Conservation (phyloP, 1,140 invertebrate genomes). For the Drosophila cardini region DNA sequence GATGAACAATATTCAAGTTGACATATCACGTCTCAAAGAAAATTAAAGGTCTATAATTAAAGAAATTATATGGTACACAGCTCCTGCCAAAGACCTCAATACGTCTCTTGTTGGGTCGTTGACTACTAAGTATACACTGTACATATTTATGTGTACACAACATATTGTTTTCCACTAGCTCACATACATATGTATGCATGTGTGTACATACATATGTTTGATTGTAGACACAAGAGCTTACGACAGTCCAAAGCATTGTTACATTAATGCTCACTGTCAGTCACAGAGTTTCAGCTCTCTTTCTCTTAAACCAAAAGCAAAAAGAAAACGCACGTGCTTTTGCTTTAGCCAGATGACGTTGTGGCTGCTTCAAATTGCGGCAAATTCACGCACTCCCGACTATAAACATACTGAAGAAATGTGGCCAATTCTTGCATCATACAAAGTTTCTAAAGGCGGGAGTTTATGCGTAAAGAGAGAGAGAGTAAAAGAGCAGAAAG, state of each 20-base stretch:
- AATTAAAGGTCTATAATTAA: neutral
- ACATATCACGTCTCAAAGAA: neutral
- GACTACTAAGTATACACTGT: slow-evolving; percentile 1
- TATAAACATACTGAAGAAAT: slow-evolving; percentile 56
- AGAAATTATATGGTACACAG: neutral
- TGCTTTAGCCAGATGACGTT: neutral
- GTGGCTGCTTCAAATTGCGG: neutral
- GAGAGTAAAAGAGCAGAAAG: neutral
- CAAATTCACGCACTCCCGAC: neutral
- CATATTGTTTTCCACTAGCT: neutral
- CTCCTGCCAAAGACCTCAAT: slow-evolving; percentile 3
- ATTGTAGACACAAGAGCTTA: slow-evolving; percentile 19
- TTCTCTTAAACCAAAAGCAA: slow-evolving; percentile 24
- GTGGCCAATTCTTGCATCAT: slow-evolving; percentile 66
- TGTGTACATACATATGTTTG: neutral
- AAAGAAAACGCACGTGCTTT: slow-evolving; percentile 18
- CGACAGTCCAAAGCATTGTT: neutral
- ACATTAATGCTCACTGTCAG: slow-evolving; percentile 5
- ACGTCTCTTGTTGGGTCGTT: slow-evolving; percentile 7
- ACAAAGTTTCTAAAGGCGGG: slow-evolving; percentile 20
- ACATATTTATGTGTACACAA: neutral
- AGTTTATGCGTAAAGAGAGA: slow-evolving; percentile 15
- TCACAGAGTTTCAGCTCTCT: neutral
- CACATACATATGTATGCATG: neutral
- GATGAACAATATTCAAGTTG: neutral